Conservation (phyloP, 2,888 invertebrate genomes). For the Hirtodrosophila histrioides region DNA sequence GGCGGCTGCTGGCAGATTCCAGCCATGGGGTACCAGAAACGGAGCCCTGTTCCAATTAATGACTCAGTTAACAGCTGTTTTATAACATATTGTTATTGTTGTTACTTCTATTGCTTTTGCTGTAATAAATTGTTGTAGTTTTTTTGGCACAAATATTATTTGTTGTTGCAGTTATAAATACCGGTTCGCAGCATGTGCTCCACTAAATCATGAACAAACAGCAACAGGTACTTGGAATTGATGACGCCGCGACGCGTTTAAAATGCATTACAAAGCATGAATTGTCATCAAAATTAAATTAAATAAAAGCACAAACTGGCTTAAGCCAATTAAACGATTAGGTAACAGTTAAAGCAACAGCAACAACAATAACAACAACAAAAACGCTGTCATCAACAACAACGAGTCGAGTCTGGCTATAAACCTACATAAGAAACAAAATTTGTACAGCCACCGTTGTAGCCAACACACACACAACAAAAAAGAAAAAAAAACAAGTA, state of each 20-base stretch:
- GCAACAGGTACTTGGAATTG: conserved; percentile 32
- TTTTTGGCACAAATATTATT: conserved; percentile 74
- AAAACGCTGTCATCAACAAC: conserved; percentile 36
- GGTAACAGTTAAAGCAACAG: conserved; percentile 74
- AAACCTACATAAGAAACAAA: conserved; percentile 75
- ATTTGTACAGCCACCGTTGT: conserved; percentile 56
- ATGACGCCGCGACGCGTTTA: conserved; percentile 67
- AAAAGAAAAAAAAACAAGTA: conserved; percentile 35
- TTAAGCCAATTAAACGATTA: conserved; percentile 82
- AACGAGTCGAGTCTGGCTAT: conserved; percentile 57
- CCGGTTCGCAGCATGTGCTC: conserved; percentile 68
- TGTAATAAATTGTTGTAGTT: conserved; percentile 16
- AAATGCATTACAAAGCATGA: conserved; percentile 77
- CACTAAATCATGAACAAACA: conserved; percentile 44
- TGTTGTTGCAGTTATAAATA: conserved; percentile 73
- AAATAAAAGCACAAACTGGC: conserved; percentile 62
- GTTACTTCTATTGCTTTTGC: conserved; percentile 13
- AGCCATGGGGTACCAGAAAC: neutral
- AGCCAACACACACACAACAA: conserved; percentile 37
- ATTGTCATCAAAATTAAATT: conserved; percentile 76
- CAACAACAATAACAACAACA: conserved; percentile 9
- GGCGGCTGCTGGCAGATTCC: conserved; percentile 22
- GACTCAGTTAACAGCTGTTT: conserved; percentile 65
- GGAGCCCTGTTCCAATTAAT: conserved; percentile 59
- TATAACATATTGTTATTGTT: conserved; percentile 37